phyloP scores from a whole-genome alignment of 2,113 vertebrate species.

The Gopherus evgoodei region DNA sequence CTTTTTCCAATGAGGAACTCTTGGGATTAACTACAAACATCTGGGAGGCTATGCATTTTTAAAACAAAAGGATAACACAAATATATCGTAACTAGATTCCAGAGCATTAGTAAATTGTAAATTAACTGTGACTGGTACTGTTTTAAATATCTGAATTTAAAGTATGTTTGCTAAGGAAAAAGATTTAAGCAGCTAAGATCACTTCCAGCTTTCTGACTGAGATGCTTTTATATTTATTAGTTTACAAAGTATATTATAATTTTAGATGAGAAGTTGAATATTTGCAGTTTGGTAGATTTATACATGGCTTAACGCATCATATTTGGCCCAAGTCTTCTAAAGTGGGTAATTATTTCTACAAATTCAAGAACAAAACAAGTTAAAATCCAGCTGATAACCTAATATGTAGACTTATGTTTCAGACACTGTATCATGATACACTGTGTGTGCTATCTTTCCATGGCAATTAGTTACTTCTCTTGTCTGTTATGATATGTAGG shows the following conservation, averaged over 20 bases:
- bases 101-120: not conserved
- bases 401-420: not conserved
- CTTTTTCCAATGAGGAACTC: not conserved
- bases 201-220: not conserved
- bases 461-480: slow-evolving; percentile 78
- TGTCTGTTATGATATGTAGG: slow-evolving; percentile 86
- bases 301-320: not conserved
- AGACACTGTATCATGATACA: not conserved
- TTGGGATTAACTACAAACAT: not conserved
- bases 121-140: fast-evolving
- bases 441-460: not conserved
- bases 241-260: not conserved
- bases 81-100: not conserved
- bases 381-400: not conserved
- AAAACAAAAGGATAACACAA: not conserved
- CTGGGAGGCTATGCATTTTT: not conserved
- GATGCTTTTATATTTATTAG: not conserved
- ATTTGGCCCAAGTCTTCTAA: not conserved
- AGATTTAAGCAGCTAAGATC: not conserved
- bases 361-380: not conserved
- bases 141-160: not conserved
- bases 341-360: not conserved
- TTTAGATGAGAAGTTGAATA: not conserved
- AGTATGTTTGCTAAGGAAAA: not conserved
- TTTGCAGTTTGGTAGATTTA: not conserved